Conservation (phyloP, 2,888 invertebrate genomes). For the Crossocerus cetratus region DNA sequence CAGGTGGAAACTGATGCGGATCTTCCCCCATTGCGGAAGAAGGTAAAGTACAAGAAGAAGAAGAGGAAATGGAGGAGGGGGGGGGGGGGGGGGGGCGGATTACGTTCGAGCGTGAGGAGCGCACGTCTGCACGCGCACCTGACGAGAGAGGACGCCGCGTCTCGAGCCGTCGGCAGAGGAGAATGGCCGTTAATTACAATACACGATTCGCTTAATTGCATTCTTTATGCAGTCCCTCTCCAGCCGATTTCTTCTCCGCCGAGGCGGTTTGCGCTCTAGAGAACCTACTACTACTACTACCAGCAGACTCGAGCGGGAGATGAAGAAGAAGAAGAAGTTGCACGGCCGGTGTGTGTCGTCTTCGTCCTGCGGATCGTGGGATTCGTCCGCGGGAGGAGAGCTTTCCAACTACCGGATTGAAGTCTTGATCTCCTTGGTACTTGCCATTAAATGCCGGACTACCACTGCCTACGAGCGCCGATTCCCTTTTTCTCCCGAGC, state of each 20-base stretch:
- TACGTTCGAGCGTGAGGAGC: conserved; percentile 39
- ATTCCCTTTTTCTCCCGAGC: too few relatives aligned
- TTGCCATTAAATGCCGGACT: not conserved
- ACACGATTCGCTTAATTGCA: conserved; percentile 68
- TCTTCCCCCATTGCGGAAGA: not conserved
- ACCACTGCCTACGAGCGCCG: not conserved
- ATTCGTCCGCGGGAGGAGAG: conserved; percentile 22
- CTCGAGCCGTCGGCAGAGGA: conserved; percentile 49
- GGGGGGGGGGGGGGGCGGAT: conserved; percentile 29
- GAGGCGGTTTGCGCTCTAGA: conserved; percentile 32
- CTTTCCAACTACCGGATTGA: conserved; percentile 26
- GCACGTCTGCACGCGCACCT: conserved; percentile 57
- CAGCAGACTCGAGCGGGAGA: conserved; percentile 17
- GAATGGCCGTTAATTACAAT: conserved; percentile 66
- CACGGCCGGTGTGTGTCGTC: conserved; percentile 54
- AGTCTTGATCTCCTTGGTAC: conserved; percentile 29
- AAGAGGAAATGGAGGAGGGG: conserved; percentile 13
- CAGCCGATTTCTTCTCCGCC: conserved; percentile 56
- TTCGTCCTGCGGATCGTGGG: conserved; percentile 36
- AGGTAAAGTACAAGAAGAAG: conserved; percentile 12
- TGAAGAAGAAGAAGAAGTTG: conserved; percentile 49
- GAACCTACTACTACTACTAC: too few relatives aligned
- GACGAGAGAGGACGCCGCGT: conserved; percentile 44
- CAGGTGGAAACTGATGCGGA: conserved; percentile 14
- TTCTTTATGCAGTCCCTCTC: conserved; percentile 65